Conservation (phyloP, 2,888 invertebrate species). For the Drosophila formosana region DNA sequence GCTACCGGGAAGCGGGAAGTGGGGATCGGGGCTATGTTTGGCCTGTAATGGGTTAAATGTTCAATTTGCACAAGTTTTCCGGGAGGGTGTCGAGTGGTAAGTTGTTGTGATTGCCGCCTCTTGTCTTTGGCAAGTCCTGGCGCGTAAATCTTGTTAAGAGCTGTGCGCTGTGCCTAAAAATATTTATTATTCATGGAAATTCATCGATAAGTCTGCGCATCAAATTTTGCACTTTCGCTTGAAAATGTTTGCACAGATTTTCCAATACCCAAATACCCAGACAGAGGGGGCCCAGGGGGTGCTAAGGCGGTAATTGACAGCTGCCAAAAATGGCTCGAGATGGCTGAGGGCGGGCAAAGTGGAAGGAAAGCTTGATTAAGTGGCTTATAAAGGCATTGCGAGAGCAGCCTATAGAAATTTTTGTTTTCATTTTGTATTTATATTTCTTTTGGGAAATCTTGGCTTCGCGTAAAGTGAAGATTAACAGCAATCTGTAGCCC, state of each 20-base stretch:
- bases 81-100: neutral
- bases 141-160: conserved; percentile 51
- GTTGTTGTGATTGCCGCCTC: conserved; percentile 26
- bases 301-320: conserved; percentile 58
- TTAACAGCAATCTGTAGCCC: conserved; percentile 37
- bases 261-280: conserved; percentile 28
- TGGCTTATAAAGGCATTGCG: conserved; percentile 53
- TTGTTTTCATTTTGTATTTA: conserved; percentile 19
- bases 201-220: conserved; percentile 75
- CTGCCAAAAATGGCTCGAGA: conserved; percentile 33
- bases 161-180: conserved; percentile 26
- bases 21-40: neutral
- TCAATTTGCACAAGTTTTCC: conserved; percentile 70
- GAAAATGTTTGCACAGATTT: conserved; percentile 59
- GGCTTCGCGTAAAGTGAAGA: conserved; percentile 52
- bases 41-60: conserved; percentile 74
- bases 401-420: conserved; percentile 31
- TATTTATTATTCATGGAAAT: conserved; percentile 78
- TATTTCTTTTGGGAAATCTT: conserved; percentile 30
- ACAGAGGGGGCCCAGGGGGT: neutral
- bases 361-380: conserved; percentile 51
- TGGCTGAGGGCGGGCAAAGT: neutral
- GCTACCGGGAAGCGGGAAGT: neutral
- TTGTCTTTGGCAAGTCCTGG: conserved; percentile 57
- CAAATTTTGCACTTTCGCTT: conserved; percentile 60